These are phyloP conservation scores for Calameuta pallipes DNA, from an alignment of 2,888 invertebrate genomes.

Conservation along the genomic window DNA sequence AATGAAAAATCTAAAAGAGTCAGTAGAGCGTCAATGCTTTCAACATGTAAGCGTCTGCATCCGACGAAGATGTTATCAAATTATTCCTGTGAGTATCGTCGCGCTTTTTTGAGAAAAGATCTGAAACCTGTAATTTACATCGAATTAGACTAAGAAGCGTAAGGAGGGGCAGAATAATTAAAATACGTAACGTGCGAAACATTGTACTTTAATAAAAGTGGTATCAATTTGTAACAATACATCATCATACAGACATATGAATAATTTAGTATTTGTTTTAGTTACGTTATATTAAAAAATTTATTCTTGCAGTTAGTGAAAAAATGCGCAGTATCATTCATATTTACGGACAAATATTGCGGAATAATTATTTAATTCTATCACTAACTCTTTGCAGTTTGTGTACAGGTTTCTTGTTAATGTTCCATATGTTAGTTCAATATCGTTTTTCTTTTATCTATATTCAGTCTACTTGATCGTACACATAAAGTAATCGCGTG, in stretches of 20 bases:
- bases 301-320: neutral
- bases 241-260: neutral
- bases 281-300: neutral
- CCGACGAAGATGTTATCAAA: conserved; percentile 20
- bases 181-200: neutral
- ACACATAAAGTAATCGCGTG: neutral
- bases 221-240: neutral
- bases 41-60: neutral
- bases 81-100: conserved; percentile 28
- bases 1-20: neutral
- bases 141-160: neutral
- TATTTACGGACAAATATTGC: neutral
- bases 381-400: neutral
- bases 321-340: neutral
- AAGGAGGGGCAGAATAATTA: neutral
- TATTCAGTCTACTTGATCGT: neutral
- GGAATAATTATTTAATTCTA: neutral
- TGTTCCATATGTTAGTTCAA: neutral
- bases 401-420: neutral
- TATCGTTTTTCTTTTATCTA: neutral
- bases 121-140: neutral
- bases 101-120: neutral
- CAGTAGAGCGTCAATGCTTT: neutral
- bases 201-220: neutral
- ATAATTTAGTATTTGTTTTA: neutral